These are phyloP conservation scores for Ceriagrion tenellum DNA, from an alignment of 2,888 invertebrate species.

Conservation along the genomic window DNA sequence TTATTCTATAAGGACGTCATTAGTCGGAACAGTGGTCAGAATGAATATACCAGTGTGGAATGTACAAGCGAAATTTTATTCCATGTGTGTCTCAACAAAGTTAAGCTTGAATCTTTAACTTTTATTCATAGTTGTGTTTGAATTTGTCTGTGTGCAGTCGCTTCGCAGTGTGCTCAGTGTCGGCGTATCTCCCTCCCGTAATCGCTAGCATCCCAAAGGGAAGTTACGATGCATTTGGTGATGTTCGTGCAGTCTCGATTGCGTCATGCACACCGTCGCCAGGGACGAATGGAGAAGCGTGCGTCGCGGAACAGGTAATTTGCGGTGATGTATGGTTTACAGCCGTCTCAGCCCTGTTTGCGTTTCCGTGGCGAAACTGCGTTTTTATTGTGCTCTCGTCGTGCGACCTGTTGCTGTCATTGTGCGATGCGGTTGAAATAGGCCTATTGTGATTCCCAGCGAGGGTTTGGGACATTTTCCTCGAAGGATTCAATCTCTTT, in stretches of 20 bases:
- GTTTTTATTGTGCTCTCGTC: not conserved
- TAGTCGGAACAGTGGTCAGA: no score
- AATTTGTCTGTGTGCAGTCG: no score
- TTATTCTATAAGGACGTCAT: no score
- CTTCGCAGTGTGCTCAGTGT: not conserved
- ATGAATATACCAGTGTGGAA: no score
- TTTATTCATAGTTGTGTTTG: no score
- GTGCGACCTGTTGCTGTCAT: not conserved
- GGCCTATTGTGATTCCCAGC: not conserved
- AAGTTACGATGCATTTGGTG: not conserved
- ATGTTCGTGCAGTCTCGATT: not conserved
- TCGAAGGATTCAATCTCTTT: no score
- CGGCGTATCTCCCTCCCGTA: not conserved
- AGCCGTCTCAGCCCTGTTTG: not conserved
- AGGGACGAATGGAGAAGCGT: not conserved
- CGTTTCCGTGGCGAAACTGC: not conserved
- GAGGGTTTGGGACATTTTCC: no score
- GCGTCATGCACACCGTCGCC: not conserved
- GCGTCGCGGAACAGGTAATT: not conserved
- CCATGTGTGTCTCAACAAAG: no score
- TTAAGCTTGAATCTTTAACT: no score
- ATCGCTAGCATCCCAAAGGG: not conserved
- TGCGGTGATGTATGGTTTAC: not conserved
- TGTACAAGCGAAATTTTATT: no score
- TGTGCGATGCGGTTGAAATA: not conserved